Conservation (phyloP, 2,113 vertebrate species). For the Paratilapia polleni region DNA sequence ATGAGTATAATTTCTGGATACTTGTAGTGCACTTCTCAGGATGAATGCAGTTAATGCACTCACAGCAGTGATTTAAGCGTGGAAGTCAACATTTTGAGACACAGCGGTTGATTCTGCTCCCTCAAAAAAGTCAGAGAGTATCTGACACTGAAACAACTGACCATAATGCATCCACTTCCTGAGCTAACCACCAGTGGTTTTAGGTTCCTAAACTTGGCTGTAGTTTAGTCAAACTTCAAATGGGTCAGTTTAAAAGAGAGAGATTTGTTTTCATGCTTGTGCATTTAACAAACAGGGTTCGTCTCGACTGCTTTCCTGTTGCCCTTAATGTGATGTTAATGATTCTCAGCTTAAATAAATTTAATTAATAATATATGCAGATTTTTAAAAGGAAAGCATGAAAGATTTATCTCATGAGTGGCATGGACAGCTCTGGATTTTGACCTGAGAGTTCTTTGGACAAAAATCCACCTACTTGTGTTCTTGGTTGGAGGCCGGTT, state of each 20-base stretch:
- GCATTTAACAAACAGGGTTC: neutral
- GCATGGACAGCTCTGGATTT: slow-evolving; percentile 11
- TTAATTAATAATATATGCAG: neutral
- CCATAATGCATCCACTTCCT: neutral
- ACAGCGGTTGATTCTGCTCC: neutral
- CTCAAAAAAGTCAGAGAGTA: neutral
- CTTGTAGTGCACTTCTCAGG: neutral
- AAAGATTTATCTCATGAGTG: neutral
- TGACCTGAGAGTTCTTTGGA: slow-evolving; percentile 55
- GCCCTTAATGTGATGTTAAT: neutral
- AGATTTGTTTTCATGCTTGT: too few relatives aligned
- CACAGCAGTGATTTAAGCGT: neutral
- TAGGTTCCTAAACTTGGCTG: neutral
- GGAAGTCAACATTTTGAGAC: neutral
- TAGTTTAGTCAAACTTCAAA: neutral
- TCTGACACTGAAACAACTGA: neutral
- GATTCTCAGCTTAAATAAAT: neutral
- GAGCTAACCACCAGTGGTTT: neutral
- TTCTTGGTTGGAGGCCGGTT: slow-evolving; percentile 71
- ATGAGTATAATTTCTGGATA: neutral
- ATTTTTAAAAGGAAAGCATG: neutral
- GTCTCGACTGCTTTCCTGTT: neutral
- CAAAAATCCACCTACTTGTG: slow-evolving; percentile 68
- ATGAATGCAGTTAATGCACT: neutral
- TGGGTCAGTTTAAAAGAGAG: neutral